Conservation (phyloP, 2,113 vertebrate genomes). For the Balaenoptera acutorostrata region DNA sequence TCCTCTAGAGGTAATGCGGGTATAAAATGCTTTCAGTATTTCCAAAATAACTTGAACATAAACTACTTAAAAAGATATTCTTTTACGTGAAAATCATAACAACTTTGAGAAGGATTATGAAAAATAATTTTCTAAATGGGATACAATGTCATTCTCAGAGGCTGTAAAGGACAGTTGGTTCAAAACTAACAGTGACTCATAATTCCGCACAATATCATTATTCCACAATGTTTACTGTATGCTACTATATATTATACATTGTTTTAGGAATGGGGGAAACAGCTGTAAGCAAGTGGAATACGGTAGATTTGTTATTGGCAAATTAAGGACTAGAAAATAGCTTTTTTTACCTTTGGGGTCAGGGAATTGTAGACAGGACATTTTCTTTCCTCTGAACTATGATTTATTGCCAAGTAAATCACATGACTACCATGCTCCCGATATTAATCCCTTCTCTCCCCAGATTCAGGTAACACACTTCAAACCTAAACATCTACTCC, state of each 20-base stretch:
- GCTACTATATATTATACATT: not conserved
- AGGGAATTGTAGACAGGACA: not conserved
- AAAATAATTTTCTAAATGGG: not conserved
- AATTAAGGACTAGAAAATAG: not conserved
- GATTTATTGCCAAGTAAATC: not conserved
- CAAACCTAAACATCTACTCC: not conserved
- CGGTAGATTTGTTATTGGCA: not conserved
- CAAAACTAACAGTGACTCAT: not conserved
- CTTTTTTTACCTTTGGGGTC: not conserved
- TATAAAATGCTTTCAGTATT: not conserved
- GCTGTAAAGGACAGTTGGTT: not conserved
- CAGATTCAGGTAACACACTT: not conserved
- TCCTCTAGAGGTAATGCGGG: not conserved
- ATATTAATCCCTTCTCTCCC: not conserved
- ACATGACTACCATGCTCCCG: not conserved
- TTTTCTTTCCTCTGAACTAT: not conserved
- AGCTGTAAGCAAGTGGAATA: not conserved
- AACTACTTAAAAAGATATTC: not conserved
- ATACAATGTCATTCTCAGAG: not conserved
- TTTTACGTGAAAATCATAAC: conserved; percentile 27
- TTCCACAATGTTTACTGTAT: not conserved
- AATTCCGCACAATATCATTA: not conserved
- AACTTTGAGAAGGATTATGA: not conserved
- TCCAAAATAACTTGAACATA: not conserved
- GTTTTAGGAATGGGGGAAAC: not conserved